phyloP scores from a whole-genome alignment of 1,140 invertebrate species.

The Tyrophagus putrescentiae region DNA sequence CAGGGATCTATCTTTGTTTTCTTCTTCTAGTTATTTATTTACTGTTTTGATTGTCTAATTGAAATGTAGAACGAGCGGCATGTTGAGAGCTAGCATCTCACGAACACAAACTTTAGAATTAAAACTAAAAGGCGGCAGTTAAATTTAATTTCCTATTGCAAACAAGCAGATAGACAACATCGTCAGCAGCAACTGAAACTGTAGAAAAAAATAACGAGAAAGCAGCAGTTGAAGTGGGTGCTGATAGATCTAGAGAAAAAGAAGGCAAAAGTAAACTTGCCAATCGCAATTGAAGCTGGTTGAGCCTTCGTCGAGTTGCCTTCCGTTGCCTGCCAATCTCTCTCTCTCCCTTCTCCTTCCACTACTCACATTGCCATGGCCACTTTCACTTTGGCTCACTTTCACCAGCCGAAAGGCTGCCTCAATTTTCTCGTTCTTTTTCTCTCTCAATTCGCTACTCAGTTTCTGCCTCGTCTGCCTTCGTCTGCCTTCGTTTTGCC shows the following conservation, averaged over 20 bases:
- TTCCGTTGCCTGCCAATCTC: too few species aligned
- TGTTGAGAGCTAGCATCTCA: not conserved
- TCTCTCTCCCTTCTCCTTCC: too few species aligned
- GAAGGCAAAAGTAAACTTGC: conserved; percentile 10
- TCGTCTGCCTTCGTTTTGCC: not conserved
- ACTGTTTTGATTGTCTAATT: conserved; percentile 10
- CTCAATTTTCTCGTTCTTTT: too few species aligned
- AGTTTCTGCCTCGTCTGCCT: not conserved
- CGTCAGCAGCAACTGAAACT: too few species aligned
- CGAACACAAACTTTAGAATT: not conserved
- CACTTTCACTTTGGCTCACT: too few species aligned
- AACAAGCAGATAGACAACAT: too few species aligned
- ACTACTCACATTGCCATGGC: too few species aligned
- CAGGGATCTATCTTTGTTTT: not conserved
- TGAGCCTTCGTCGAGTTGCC: not conserved
- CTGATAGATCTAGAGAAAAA: not conserved
- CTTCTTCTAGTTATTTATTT: not conserved
- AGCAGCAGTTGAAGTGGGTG: not conserved
- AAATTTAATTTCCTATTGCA: conserved; percentile 16
- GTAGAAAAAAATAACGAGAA: too few species aligned
- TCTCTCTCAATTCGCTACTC: not conserved
- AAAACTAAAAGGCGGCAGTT: not conserved
- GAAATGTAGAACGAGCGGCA: conserved; percentile 1
- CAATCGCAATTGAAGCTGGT: conserved; percentile 4
- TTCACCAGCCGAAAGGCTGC: too few species aligned